Base-by-base conservation (phyloP, 2,797 vertebrate genomes). In the Notoglanidium macrostoma region DNA sequence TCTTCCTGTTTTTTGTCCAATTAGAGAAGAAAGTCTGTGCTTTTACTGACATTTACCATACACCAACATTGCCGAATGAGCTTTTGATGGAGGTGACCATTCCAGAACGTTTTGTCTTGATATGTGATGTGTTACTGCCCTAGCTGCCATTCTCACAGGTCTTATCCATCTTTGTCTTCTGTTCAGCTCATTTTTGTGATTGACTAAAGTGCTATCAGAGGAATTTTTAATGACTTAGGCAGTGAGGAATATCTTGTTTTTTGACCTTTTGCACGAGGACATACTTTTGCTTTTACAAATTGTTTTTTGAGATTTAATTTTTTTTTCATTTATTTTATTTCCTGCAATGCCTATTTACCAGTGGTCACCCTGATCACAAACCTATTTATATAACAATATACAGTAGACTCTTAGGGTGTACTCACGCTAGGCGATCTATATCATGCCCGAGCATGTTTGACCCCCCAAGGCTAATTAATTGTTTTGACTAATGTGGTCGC, bases 41-140 rank as follows among this genome's bases (percentile, higher is more conserved):
- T 78, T 88, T 76, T 83, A 76, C 59, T 83, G 80, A 61, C 85
- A 83, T 54, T 46, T 46, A 23, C 32, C 55, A 15, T 55, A 61
- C 11, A 61, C 78, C 35, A 61, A 8, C 23, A 61, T 55, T 61
- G 35, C 55, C 12, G 35, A 61, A 61, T 61, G 78, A 80, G 78
- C 57, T 59, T 55, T 44, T 23, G 10, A 40, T 40, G 29, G 29
- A 79, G 74, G 29, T 54, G 51, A 35, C 49, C n/a, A 55, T 78
- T 55, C 51, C 51, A 55, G n/a, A 78, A 55, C 49, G 55, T 55
- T 29, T 55, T 55, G 15, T 51, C n/a, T 55, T 78, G 51, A 74
- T 4, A 1, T 32, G 51, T 54, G n/a, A 77, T 55, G 74, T 4
- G 14, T 54, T 55, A 32, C 15, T 55, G n/a, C 51, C n/a, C n/a